phyloP scores from a whole-genome alignment of 2,113 vertebrate species.

The Enhydra lutris region DNA sequence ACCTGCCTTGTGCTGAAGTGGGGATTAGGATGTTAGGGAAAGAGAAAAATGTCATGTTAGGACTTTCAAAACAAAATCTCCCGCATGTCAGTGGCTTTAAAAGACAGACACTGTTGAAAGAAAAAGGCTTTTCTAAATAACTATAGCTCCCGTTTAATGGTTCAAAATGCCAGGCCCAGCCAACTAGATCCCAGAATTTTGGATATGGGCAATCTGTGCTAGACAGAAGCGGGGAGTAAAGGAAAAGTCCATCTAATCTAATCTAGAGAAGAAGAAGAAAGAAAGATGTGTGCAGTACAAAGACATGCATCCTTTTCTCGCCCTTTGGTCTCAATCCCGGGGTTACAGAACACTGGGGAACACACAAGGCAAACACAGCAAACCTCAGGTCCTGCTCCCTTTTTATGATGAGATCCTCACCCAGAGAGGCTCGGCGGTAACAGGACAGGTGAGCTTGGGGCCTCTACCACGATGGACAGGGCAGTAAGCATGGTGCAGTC shows the following conservation, averaged over 20 bases:
- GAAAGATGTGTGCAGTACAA: no score
- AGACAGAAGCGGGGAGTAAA: background rate
- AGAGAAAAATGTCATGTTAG: background rate
- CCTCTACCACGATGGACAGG: background rate
- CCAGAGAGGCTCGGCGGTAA: background rate
- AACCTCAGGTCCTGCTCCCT: background rate
- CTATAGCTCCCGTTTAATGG: background rate
- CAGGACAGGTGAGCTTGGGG: background rate
- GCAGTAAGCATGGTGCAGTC: background rate
- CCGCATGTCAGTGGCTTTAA: background rate
- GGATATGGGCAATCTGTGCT: background rate
- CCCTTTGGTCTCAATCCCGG: background rate
- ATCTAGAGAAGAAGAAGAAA: background rate
- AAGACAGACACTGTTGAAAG: background rate
- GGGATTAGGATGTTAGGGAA: background rate
- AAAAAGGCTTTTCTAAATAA: background rate
- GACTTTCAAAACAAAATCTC: conserved; percentile 1
- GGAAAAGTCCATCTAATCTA: background rate
- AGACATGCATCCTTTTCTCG: background rate
- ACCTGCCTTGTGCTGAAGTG: background rate
- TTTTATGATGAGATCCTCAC: background rate
- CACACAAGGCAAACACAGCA: rapidly evolving
- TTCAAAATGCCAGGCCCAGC: background rate
- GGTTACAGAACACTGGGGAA: rapidly evolving
- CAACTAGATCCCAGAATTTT: background rate